Evolutionary conservation across 1,140 invertebrate genomes (phyloP), one percentile per base, ranked within the genome.

Genomic region (Tribolium castaneum): DNA sequence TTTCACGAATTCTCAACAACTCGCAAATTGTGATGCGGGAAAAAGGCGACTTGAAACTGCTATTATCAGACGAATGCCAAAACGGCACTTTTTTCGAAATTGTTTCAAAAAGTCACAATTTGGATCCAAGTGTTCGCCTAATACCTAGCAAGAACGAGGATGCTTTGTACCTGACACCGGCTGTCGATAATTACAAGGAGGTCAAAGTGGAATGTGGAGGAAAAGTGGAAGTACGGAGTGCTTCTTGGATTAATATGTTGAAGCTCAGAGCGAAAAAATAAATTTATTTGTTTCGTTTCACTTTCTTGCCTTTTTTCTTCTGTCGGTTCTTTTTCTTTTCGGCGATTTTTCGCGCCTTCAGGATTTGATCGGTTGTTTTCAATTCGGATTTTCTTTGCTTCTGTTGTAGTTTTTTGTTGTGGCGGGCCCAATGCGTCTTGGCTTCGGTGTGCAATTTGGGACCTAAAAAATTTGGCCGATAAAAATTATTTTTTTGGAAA

Each of bases 301-400:
- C 71, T 72, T 87, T 88, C 50, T 85, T 83, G 2, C 82, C 82
- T 12, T 84, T 87, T 72, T 86, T 87, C 50, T 87, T 85, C 34
- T 87, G 83, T 54, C 77, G 80, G 4, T 71, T 25, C 59, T 83
- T 85, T 52, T 89, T 90, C 78, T 87, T 90, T 59, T 91, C 90
- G 22, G 90, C 88, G 2, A 88, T 80, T 66, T 89, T 89, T 72
- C 93, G 88, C 1, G 88, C 87, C 83, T 94, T 95, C 2, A 94
- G 83, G 76, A 95, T 93, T 83, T 94, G 91, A 75, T 94, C 93
- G 0, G 91, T 90, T 13, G 86, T 89, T 80, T 91, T 93, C 39
- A 95, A 66, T 83, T 94, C 93, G 9, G 82, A 85, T 25, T 84
- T 82, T 45, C 84, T 84, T 73, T 86, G 87, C 83, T 90, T 90